Conservation (phyloP, 1,140 invertebrate species). For the Heliconius congener region DNA sequence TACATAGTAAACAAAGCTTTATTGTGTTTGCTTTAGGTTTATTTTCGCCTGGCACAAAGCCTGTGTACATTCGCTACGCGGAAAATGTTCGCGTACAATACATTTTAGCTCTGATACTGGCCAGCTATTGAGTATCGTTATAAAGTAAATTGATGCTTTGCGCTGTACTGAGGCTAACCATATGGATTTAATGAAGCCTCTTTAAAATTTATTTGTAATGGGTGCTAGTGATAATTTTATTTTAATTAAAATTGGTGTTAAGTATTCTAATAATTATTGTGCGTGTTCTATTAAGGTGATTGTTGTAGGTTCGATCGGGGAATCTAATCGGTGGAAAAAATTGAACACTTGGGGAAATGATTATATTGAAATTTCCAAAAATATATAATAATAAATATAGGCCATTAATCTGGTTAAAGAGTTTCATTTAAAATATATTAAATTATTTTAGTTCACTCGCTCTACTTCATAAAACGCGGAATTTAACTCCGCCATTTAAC, state of each 20-base stretch:
- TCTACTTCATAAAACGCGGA: too few species aligned
- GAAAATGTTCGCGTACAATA: constrained; percentile 27
- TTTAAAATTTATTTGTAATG: neutral
- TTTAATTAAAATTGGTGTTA: neutral
- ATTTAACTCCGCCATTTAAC: too few species aligned
- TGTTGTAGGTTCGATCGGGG: too few species aligned
- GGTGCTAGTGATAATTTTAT: neutral
- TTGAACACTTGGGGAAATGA: too few species aligned
- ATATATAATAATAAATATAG: too few species aligned
- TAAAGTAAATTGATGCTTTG: constrained; percentile 26
- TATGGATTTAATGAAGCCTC: neutral
- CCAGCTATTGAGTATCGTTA: constrained; percentile 25
- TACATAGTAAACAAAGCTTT: constrained; percentile 21
- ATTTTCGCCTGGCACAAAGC: constrained; percentile 14
- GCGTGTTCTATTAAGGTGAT: too few species aligned
- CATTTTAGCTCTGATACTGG: constrained; percentile 24
- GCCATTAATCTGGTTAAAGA: too few species aligned
- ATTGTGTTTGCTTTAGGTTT: constrained; percentile 19
- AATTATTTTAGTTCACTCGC: too few species aligned
- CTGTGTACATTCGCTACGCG: constrained; percentile 21
- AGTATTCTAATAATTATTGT: neutral
- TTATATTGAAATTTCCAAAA: too few species aligned
- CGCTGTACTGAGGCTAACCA: neutral
- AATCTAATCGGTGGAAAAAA: too few species aligned
- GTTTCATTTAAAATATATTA: too few species aligned